Conservation (phyloP, 2,888 invertebrate genomes). For the Acronicta psi region DNA sequence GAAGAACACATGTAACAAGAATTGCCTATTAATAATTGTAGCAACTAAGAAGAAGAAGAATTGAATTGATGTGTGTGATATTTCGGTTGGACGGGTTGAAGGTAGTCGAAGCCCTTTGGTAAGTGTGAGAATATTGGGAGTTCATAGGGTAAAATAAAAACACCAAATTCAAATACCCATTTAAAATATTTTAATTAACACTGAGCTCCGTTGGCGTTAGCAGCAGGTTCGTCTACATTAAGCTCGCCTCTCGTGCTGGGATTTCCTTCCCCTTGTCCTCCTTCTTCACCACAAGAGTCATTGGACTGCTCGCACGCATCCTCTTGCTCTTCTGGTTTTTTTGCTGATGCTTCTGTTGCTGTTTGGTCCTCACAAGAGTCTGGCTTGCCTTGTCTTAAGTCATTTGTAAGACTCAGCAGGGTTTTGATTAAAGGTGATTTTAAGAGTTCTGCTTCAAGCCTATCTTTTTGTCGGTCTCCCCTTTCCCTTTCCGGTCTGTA, state of each 20-base stretch:
- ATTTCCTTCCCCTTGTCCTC: conserved; percentile 1
- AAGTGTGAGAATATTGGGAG: neutral
- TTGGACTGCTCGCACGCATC: conserved; percentile 6
- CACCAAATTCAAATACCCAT: neutral
- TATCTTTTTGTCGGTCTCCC: conserved; percentile 2
- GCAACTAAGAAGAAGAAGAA: too few relatives aligned
- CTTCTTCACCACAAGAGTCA: conserved; percentile 12
- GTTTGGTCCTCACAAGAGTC: conserved; percentile 30
- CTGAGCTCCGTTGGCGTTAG: neutral
- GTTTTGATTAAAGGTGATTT: conserved; percentile 37
- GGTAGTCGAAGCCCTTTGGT: neutral
- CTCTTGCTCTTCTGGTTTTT: neutral
- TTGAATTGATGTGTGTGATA: too few relatives aligned
- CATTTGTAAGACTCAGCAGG: conserved; percentile 29
- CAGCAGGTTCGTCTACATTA: neutral
- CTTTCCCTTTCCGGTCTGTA: conserved; percentile 7
- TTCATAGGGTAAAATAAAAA: neutral
- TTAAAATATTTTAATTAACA: conserved; percentile 25
- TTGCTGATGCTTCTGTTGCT: neutral
- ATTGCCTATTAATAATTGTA: too few relatives aligned
- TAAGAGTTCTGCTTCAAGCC: conserved; percentile 14
- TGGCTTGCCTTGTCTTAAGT: conserved; percentile 24
- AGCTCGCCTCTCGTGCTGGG: conserved; percentile 37
- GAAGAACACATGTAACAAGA: too few relatives aligned
- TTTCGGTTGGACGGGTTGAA: too few relatives aligned